These are phyloP conservation scores for Actenoides lindsayi DNA, from an alignment of 2,113 vertebrate genomes.

Conservation along the genomic window DNA sequence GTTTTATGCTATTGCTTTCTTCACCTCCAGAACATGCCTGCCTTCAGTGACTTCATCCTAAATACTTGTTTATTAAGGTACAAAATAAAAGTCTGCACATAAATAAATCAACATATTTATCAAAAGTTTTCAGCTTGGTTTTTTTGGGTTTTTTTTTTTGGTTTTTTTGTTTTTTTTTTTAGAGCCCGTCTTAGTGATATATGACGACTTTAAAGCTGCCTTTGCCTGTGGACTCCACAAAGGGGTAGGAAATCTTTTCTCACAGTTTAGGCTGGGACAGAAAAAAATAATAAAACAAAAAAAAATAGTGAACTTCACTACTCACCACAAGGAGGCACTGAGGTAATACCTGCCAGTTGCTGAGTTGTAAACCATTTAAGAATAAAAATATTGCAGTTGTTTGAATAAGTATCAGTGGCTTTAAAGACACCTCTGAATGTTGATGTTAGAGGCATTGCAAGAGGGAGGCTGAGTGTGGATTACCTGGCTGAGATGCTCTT, in stretches of 20 bases:
- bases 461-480: not conserved
- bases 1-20: not conserved
- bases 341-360: not conserved
- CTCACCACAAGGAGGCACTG: not conserved
- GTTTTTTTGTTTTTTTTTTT: not conserved
- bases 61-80: not conserved
- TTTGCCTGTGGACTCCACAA: conserved; percentile 10
- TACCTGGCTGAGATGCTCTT: not conserved
- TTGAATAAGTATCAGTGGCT: not conserved
- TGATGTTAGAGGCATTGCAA: not conserved
- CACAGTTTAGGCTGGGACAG: not conserved
- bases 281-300: not conserved
- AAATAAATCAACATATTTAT: not conserved
- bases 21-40: not conserved
- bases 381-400: not conserved
- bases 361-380: not conserved
- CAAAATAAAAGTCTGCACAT: not conserved
- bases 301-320: not conserved
- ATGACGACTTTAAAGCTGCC: not conserved
- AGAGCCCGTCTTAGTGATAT: rapidly evolving
- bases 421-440: not conserved
- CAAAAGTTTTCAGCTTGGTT: not conserved
- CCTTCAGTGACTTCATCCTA: not conserved
- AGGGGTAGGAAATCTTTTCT: conserved; percentile 5
- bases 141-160: not conserved